phyloP scores from a whole-genome alignment of 2,888 invertebrate species.

The Dasysyrphus albostriatus region DNA sequence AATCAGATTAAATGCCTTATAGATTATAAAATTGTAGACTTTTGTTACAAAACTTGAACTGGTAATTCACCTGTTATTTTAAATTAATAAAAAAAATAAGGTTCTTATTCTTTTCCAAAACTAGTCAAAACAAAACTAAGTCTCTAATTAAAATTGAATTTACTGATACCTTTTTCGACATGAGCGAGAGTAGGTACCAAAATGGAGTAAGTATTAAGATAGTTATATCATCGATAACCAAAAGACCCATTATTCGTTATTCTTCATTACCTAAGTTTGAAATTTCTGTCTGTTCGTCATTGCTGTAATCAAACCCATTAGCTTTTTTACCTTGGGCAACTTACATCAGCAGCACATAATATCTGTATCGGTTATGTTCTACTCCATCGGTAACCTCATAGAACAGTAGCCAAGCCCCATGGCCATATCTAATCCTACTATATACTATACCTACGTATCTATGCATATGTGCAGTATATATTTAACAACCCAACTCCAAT shows the following conservation, averaged over 20 bases:
- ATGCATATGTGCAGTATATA: not conserved
- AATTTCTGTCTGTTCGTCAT: not conserved
- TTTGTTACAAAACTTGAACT: too few species aligned
- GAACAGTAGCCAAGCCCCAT: conserved; percentile 41
- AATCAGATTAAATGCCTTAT: too few species aligned
- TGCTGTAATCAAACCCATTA: conserved; percentile 69
- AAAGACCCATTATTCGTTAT: conserved; percentile 38
- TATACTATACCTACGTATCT: not conserved
- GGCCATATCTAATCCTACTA: not conserved
- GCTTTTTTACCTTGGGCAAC: conserved; percentile 51
- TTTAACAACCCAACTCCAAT: not conserved
- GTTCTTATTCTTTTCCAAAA: too few species aligned
- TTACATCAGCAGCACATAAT: conserved; percentile 56
- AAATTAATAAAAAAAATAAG: too few species aligned
- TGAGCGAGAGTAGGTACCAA: too few species aligned
- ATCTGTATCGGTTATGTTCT: conserved; percentile 41
- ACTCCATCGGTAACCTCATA: conserved; percentile 26
- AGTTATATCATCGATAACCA: too few species aligned
- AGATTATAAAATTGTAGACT: too few species aligned
- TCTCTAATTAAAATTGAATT: too few species aligned
- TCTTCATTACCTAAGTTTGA: not conserved
- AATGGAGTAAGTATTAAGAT: too few species aligned
- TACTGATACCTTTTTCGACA: too few species aligned
- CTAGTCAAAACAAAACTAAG: too few species aligned
- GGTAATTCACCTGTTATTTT: too few species aligned